Conservation (phyloP, 2,797 vertebrate genomes). For the Heteromormyrus szaboi region DNA sequence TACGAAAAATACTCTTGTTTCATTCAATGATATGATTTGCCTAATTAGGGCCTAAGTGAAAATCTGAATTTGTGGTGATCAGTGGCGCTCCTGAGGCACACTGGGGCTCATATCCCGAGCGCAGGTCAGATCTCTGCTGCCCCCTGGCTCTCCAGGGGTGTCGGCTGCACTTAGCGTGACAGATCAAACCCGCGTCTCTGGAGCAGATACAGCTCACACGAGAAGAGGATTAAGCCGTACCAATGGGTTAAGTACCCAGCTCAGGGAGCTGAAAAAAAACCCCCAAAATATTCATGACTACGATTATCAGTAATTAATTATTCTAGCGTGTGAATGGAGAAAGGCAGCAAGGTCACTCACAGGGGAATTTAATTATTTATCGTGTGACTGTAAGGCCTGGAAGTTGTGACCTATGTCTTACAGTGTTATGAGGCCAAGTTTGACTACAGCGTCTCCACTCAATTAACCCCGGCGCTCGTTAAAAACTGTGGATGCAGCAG, state of each 20-base stretch:
- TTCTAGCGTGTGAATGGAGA: background rate
- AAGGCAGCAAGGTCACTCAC: background rate
- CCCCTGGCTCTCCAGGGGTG: background rate
- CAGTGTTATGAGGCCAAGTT: background rate
- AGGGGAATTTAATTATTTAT: background rate
- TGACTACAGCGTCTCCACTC: background rate
- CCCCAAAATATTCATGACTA: background rate
- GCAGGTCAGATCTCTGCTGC: background rate
- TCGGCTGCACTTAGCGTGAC: background rate
- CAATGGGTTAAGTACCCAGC: background rate
- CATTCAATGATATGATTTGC: background rate
- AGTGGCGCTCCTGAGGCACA: background rate
- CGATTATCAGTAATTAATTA: background rate
- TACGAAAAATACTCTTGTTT: background rate
- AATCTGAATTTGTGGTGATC: background rate
- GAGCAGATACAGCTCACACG: background rate
- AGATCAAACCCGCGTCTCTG: background rate
- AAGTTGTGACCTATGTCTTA: background rate
- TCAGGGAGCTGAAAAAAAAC: background rate
- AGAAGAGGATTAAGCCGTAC: background rate
- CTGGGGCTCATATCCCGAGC: background rate
- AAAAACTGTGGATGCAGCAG: background rate
- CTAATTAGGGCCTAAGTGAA: background rate
- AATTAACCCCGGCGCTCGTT: background rate
- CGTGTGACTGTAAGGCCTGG: background rate